Evolutionary conservation across 2,113 vertebrate species (phyloP).

Genomic region (Puffinus mauretanicus): DNA sequence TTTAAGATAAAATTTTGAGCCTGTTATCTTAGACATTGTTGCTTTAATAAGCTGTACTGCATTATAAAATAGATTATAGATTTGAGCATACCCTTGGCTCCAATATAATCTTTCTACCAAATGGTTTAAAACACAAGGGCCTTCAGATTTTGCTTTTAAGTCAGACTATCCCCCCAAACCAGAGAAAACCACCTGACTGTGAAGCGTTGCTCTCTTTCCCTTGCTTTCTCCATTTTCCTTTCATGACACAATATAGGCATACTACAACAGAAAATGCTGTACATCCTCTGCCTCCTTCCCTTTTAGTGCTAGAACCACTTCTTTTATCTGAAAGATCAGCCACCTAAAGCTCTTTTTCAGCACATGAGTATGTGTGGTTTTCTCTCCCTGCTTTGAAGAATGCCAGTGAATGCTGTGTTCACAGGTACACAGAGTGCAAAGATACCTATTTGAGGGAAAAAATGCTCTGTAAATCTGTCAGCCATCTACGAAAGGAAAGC

Average conservation of each 20-base stretch:
- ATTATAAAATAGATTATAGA: not conserved
- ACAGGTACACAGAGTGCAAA: not conserved
- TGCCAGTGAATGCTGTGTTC: not conserved
- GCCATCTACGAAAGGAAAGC: not conserved
- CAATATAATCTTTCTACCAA: not conserved
- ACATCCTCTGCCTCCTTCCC: conserved; percentile 22
- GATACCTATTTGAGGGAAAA: not conserved
- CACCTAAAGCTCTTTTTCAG: conserved; percentile 38
- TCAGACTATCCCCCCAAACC: not conserved
- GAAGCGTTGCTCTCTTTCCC: not conserved
- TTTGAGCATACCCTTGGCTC: not conserved
- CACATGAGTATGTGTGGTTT: not conserved
- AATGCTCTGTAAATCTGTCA: not conserved
- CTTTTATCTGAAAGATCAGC: conserved; percentile 54
- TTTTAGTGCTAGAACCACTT: conserved; percentile 43
- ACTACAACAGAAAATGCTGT: not conserved
- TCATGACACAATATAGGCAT: not conserved
- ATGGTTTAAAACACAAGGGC: not conserved
- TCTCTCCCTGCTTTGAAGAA: not conserved
- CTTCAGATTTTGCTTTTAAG: not conserved
- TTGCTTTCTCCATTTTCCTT: conserved; percentile 34
- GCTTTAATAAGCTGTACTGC: not conserved
- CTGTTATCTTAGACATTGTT: not conserved
- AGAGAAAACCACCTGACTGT: not conserved
- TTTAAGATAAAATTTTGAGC: not conserved